A percentile compares a stretch with the other conserved stretches of the same genome.
phyloP scores from a whole-genome alignment of 37 sponge, comb jelly and placozoan species.

The Geodia barretti region DNA sequence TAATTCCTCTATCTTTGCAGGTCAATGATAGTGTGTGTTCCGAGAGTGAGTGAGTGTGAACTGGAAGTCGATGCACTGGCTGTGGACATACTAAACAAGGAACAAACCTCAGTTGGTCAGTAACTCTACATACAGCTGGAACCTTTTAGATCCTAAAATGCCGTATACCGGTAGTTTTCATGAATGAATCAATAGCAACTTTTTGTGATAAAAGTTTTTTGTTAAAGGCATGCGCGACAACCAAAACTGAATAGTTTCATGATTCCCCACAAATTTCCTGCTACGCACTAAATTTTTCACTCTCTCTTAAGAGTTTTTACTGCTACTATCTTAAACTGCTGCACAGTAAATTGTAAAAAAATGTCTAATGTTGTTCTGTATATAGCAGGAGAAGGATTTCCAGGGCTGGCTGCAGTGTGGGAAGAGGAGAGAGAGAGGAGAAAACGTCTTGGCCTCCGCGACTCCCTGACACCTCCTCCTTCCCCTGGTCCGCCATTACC shows the following conservation, averaged over 20 bases:
- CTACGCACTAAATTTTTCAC: too few species aligned
- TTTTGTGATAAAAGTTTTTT: too few species aligned
- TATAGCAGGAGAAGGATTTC: too few species aligned
- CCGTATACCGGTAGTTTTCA: too few species aligned
- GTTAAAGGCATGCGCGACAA: too few species aligned
- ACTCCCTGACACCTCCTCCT: slow-evolving; percentile 44
- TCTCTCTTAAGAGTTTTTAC: background rate
- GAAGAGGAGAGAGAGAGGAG: slow-evolving; percentile 81
- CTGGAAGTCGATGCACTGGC: slow-evolving; percentile 78
- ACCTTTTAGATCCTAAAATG: background rate
- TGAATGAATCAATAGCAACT: too few species aligned
- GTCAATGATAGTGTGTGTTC: slow-evolving; percentile 28
- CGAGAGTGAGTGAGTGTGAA: slow-evolving; percentile 75
- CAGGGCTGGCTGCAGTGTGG: slow-evolving; percentile 86
- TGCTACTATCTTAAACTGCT: background rate
- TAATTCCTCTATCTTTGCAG: slow-evolving; percentile 22
- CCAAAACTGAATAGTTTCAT: too few species aligned
- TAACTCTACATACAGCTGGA: background rate
- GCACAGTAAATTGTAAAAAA: background rate
- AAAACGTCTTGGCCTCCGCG: background rate
- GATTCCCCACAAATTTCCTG: too few species aligned
- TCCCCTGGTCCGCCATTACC: slow-evolving; percentile 51
- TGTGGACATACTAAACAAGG: slow-evolving; percentile 77
- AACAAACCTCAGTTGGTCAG: slow-evolving; percentile 52
- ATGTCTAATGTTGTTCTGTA: background rate